A percentile compares a stretch with the other conserved stretches of the same genome.
Evolutionary conservation across 2,888 invertebrate genomes (phyloP).

Genomic region (Galerucella calmariensis): DNA sequence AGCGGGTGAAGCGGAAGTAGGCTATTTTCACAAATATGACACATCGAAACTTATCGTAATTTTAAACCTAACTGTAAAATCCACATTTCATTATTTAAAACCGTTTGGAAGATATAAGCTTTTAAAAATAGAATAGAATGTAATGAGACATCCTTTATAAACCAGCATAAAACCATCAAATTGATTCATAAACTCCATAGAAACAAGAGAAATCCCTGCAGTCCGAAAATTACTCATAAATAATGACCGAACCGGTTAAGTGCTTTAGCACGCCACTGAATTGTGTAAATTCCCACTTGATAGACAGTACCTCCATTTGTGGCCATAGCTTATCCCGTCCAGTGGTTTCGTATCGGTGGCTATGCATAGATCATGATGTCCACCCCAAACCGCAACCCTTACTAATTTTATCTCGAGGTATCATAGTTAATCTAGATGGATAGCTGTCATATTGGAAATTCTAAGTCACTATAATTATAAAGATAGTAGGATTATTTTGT

Average conservation of each 20-base stretch:
- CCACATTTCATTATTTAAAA: no score
- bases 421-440: slow-evolving; percentile 30
- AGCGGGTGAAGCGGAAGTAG: no score
- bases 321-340: slow-evolving; percentile 58
- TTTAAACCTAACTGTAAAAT: no score
- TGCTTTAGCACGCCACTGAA: slow-evolving; percentile 22
- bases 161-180: background rate
- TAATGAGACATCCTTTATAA: background rate
- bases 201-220: background rate
- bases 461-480: background rate
- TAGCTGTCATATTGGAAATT: slow-evolving; percentile 26
- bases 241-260: slow-evolving; percentile 1
- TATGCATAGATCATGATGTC: slow-evolving; percentile 54
- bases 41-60: no score
- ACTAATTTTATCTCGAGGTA: slow-evolving; percentile 41
- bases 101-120: no score
- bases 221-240: slow-evolving; percentile 11
- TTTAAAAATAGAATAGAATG: background rate
- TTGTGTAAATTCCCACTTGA: slow-evolving; percentile 38
- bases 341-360: slow-evolving; percentile 51
- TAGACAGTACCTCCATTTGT: slow-evolving; percentile 52
- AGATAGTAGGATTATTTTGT: no score
- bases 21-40: no score
- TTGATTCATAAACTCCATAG: slow-evolving; percentile 1
- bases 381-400: slow-evolving; percentile 44